Evolutionary conservation across 2,888 invertebrate genomes (phyloP).

Genomic region (Escarpia spicata): DNA sequence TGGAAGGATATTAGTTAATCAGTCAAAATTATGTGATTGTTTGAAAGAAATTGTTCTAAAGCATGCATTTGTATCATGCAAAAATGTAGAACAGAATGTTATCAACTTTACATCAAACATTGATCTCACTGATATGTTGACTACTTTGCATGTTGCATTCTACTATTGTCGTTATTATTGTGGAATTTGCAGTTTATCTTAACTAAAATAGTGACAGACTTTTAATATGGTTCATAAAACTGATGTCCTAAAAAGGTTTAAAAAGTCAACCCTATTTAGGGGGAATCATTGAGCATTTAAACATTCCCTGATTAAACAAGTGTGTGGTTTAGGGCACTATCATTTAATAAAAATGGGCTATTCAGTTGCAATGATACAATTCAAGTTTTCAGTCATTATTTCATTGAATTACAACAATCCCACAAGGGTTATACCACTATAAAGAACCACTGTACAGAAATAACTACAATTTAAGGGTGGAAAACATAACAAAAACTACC

Average conservation of each 20-base stretch:
- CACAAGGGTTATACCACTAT: not conserved
- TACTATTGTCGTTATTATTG: no score
- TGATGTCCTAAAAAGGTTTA: not conserved
- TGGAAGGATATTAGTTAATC: not conserved
- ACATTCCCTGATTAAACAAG: not conserved
- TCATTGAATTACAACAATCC: no score
- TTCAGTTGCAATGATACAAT: no score
- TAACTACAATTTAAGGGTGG: not conserved
- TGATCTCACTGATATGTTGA: no score
- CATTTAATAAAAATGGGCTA: no score
- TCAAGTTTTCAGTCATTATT: no score
- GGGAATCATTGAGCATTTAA: not conserved
- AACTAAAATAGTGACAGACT: not conserved
- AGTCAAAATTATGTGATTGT: not conserved
- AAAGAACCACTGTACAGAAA: not conserved
- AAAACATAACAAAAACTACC: not conserved
- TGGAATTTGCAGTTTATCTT: no score
- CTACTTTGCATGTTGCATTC: no score
- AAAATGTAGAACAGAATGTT: not conserved
- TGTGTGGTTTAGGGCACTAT: no score
- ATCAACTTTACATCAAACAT: not conserved
- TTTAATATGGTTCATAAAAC: not conserved
- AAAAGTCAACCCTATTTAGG: not conserved
- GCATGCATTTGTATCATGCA: not conserved
- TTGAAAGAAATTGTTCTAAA: not conserved